Conservation (phyloP, 2,888 invertebrate genomes). For the Andrena haemorrhoa region DNA sequence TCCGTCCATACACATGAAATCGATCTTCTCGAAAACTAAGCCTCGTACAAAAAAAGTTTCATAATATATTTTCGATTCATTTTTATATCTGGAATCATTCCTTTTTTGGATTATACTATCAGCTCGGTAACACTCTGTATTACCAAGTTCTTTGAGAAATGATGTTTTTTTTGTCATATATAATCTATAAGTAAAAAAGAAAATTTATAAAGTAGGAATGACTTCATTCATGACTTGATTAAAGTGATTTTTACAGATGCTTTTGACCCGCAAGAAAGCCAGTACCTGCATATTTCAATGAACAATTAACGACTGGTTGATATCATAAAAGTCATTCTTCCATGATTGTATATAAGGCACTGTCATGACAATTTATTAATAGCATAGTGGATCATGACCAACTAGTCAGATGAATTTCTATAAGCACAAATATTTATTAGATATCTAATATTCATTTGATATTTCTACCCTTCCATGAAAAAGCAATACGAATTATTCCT, state of each 20-base stretch:
- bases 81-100: no score
- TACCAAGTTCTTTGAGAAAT: slow-evolving; percentile 8
- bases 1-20: no score
- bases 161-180: neutral
- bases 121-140: no score
- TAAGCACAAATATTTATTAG: slow-evolving; percentile 81
- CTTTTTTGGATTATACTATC: no score
- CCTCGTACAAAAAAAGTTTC: no score
- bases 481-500: slow-evolving; percentile 51
- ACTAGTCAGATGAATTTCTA: slow-evolving; percentile 83
- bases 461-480: slow-evolving; percentile 49
- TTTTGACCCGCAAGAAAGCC: slow-evolving; percentile 71
- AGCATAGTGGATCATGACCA: slow-evolving; percentile 79
- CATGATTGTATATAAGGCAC: slow-evolving; percentile 80
- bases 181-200: neutral
- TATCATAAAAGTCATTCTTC: slow-evolving; percentile 71
- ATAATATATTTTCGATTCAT: no score
- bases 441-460: slow-evolving; percentile 65
- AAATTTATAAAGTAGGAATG: slow-evolving; percentile 28
- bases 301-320: slow-evolving; percentile 67
- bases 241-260: slow-evolving; percentile 34
- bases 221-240: slow-evolving; percentile 50
- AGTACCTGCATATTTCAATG: slow-evolving; percentile 66
- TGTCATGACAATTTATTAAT: slow-evolving; percentile 80
- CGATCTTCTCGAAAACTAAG: no score